Evolutionary conservation across 64 coral and sea anemone genomes (phyloP), one percentile per base, ranked within the genome.

Genomic region (Stichodactyla mertensii): DNA sequence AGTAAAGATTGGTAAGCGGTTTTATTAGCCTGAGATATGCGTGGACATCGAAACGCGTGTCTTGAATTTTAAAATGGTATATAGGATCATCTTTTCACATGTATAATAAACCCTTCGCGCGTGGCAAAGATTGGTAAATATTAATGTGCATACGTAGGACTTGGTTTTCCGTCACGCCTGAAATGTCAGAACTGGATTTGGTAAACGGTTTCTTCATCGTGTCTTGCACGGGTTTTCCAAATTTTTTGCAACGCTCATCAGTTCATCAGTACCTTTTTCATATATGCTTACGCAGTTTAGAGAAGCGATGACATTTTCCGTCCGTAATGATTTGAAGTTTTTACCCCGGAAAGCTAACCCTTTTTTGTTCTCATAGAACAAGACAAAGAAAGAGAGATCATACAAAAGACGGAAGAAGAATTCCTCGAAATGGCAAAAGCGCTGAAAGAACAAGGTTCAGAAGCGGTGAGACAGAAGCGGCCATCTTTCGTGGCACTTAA

Each of bases 371-470:
- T 26, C 79, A 28, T 28, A 97, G 94, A 97, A 61, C 88, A 90
- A 6, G 94, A 97, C 52, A 93, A 86, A 57, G 94, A 97, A 88
- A 78, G 94, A 12, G 84, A 90, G 61, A n/a, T 90, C 51, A 81
- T 97, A 60, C 86, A 90, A 82, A 77, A 90, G 80, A 90, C 90
- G 6, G 94, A 97, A 78, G 80, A 90, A 23, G 91, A 87, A 23
- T 97, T 97, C n/a, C 74, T 77, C 52, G 82, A 90, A 14, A 89
- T 92, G 26, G 94, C 94, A 6, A 89, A 97, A 28, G 87, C 93
- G 59, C 64, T 93, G 66, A 97, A 93, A 59, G 89, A 92, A 54
- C 87, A 92, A 18, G 71, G 85, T 78, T 61, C 56, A 10, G 64
- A 52, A 8, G 77, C 85, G 2, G 79, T 91, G 7, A 87, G 77